Evolutionary conservation across 1,140 invertebrate genomes (phyloP), one percentile per base, ranked within the genome.

Genomic region (Drosophila kohkoa): DNA sequence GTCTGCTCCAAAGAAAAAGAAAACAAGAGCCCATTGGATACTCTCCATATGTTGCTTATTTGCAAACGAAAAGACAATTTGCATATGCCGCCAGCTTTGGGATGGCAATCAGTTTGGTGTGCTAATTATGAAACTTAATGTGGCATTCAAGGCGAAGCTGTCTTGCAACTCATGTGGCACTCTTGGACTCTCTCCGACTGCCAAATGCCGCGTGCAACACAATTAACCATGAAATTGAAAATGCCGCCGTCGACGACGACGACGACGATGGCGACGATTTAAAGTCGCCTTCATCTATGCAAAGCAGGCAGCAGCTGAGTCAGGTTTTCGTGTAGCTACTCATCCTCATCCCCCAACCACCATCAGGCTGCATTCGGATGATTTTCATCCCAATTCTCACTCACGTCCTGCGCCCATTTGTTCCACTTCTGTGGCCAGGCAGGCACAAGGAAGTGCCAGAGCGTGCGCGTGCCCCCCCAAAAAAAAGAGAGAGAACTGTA

Each of bases 141-240:
- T 89, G 85, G 64, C 85, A 89, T 89, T 63, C 57, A 80, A 52
- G 58, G 81, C 65, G 58, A 48, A 8, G 32, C 62, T 71, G 77
- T 46, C 65, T 16, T 41, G 51, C 51, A 55, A 41, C 63, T 65
- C 51, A 16, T 57, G 30, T 80, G 74, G 58, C 60, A 74, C 64
- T 75, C 71, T 72, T 82, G 72, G 79, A 82, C 72, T 77, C 69
- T 25, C 20, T 25, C 3, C 20, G 63, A 54, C 63, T 35, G 43
- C 67, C 85, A 89, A 89, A 89, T 89, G 85, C 85, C 76, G 85
- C 85, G 85, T 89, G 85, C 86, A 89, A 85, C 83, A 89, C 85
- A 89, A 89, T 89, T 89, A 89, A 89, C 85, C 85, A 89, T 89
- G 85, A 89, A 89, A 89, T 89, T 89, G 85, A 89, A 89, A 89